Evolutionary conservation across 2,888 invertebrate species (phyloP).

Genomic region (Netelia virgata): DNA sequence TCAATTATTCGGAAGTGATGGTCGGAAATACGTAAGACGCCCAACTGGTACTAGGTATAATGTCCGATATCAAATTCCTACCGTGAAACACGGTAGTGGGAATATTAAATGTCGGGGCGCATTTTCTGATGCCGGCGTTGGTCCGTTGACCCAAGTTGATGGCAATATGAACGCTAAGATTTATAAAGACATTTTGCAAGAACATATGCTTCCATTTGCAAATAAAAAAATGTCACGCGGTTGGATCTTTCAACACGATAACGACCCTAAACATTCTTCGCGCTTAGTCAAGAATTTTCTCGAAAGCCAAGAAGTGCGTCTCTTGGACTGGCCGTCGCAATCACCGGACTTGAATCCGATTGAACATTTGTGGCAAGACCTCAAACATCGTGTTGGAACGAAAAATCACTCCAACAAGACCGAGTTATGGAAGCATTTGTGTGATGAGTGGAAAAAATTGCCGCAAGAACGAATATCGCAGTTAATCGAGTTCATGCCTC

Average conservation of each 20-base stretch:
- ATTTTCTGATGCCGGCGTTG: constrained; percentile 50
- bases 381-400: no score
- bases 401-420: no score
- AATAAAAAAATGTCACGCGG: constrained; percentile 24
- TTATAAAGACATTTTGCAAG: constrained; percentile 53
- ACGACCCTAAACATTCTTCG: constrained; percentile 49
- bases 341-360: no score
- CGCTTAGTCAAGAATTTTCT: no score
- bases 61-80: constrained; percentile 53
- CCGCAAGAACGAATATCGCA: no score
- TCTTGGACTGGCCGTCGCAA: no score
- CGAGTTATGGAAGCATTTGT: no score
- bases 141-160: constrained; percentile 57
- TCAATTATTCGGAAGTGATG: constrained; percentile 61
- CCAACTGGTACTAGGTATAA: constrained; percentile 44
- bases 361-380: no score
- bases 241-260: constrained; percentile 57
- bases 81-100: constrained; percentile 53
- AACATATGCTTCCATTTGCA: constrained; percentile 59
- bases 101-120: constrained; percentile 54
- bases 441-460: no score
- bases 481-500: no score
- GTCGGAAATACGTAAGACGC: constrained; percentile 38
- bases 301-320: no score
- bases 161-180: constrained; percentile 53